phyloP scores from a whole-genome alignment of 2,888 invertebrate species.

The Helleia helle region DNA sequence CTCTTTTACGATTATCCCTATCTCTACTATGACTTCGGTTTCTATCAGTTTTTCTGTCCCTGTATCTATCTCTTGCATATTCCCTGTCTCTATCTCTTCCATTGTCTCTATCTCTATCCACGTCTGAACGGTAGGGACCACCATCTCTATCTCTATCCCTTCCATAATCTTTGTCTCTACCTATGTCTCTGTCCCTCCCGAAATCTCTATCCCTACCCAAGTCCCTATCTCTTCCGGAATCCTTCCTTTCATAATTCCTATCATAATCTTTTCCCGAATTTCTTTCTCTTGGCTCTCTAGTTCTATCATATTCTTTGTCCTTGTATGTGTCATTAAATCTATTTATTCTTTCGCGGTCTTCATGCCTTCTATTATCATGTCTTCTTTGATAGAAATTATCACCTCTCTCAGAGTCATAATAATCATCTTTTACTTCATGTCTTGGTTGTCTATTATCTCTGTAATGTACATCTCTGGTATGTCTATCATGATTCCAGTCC shows the following conservation, averaged over 20 bases:
- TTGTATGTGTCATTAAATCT: slow-evolving; percentile 22
- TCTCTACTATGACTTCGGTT: slow-evolving; percentile 16
- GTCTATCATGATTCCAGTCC: slow-evolving; percentile 22
- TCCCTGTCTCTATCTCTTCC: slow-evolving; percentile 21
- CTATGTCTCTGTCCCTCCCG: slow-evolving; percentile 30
- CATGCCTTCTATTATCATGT: not conserved
- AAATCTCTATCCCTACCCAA: slow-evolving; percentile 23
- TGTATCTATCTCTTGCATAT: slow-evolving; percentile 22
- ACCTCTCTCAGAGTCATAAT: slow-evolving; percentile 25
- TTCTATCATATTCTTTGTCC: slow-evolving; percentile 22
- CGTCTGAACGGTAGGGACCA: slow-evolving; percentile 28
- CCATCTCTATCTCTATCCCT: slow-evolving; percentile 27
- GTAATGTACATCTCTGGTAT: slow-evolving; percentile 20
- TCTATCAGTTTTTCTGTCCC: slow-evolving; percentile 36
- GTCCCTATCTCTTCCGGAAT: slow-evolving; percentile 24
- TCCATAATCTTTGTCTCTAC: slow-evolving; percentile 20
- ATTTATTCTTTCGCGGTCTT: slow-evolving; percentile 21
- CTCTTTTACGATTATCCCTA: slow-evolving; percentile 45
- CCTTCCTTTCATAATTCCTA: slow-evolving; percentile 29
- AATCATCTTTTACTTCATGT: slow-evolving; percentile 1
- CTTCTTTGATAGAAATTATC: slow-evolving; percentile 27
- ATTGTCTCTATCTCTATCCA: slow-evolving; percentile 23
- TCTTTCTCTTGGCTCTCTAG: slow-evolving; percentile 28
- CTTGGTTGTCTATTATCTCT: slow-evolving; percentile 26
- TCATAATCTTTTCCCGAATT: slow-evolving; percentile 31